Evolutionary conservation across 2,888 invertebrate genomes (phyloP), one percentile per base, ranked within the genome.

Genomic region (Drosophila borealis): DNA sequence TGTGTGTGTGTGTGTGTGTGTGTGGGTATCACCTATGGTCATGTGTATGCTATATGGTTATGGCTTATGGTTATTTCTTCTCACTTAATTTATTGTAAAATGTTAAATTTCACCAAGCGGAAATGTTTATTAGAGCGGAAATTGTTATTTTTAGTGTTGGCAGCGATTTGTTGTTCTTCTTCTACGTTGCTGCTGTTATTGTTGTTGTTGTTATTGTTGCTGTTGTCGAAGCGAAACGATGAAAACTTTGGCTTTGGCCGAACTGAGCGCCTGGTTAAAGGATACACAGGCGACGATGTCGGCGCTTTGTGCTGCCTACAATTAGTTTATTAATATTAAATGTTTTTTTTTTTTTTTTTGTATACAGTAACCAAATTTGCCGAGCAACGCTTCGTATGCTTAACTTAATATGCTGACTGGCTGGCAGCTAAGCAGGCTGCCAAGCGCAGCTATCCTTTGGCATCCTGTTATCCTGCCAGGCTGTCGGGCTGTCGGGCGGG

Each of bases 71-170:
- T 78, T 80, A 83, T 88, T 87, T 82, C 89, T 87, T 84, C 77
- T 77, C 86, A 89, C 88, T 82, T 89, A 88, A 87, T 87, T 87
- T 89, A 88, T 87, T 85, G 88, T 87, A 88, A 89, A 87, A 87
- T 85, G 88, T 82, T 86, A 89, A 87, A 87, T 86, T 87, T 85
- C 77, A 82, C 86, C 74, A 87, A 87, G 86, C 89, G 86, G 89
- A 87, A 87, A 87, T 89, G 89, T 89, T 87, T 89, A 87, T 89
- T 87, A 88, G 86, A 87, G 86, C 86, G 86, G 86, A 87, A 87
- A 87, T 88, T 88, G 86, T 85, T 86, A 86, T 86, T 86, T 86
- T 86, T 86, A 89, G 86, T 85, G 85, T 74, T 83, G 70, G 63
- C 71, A 71, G 71, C 67, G 67, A 78, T 65, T 79, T 68, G 68